Evolutionary conservation across 1,140 invertebrate species (phyloP).

Genomic region (Trichonephila clavipes): DNA sequence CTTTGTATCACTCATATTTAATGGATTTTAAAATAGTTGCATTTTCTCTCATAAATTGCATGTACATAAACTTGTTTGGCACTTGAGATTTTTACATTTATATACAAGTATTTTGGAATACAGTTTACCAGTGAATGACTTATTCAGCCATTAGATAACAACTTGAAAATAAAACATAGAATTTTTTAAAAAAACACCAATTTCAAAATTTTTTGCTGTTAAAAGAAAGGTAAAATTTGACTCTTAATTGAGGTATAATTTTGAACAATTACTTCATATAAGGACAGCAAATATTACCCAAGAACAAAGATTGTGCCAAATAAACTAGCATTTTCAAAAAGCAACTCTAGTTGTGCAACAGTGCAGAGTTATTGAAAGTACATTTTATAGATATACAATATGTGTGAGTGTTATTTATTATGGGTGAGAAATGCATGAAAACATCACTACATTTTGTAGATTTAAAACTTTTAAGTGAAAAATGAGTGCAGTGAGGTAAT

Average conservation of each 20-base stretch:
- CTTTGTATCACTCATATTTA: constrained; percentile 1
- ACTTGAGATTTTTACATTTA: constrained; percentile 11
- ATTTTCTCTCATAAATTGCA: constrained; percentile 2
- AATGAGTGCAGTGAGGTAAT: background rate
- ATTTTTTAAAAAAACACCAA: background rate
- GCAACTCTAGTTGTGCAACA: background rate
- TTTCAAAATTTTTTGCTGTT: background rate
- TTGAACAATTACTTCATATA: background rate
- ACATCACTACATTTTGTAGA: background rate
- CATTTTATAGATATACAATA: background rate
- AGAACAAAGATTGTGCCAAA: background rate
- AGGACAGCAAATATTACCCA: background rate
- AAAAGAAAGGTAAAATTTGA: background rate
- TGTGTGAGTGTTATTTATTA: background rate
- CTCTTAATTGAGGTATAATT: background rate
- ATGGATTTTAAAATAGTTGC: background rate
- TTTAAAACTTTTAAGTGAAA: background rate
- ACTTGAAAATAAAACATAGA: background rate
- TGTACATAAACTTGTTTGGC: constrained; percentile 20
- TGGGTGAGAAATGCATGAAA: background rate
- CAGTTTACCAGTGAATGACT: background rate
- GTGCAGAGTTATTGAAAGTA: background rate
- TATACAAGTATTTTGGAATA: background rate
- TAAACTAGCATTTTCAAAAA: background rate
- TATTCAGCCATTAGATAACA: background rate